phyloP scores from a whole-genome alignment of 2,888 invertebrate species.

The Melanchra persicariae region DNA sequence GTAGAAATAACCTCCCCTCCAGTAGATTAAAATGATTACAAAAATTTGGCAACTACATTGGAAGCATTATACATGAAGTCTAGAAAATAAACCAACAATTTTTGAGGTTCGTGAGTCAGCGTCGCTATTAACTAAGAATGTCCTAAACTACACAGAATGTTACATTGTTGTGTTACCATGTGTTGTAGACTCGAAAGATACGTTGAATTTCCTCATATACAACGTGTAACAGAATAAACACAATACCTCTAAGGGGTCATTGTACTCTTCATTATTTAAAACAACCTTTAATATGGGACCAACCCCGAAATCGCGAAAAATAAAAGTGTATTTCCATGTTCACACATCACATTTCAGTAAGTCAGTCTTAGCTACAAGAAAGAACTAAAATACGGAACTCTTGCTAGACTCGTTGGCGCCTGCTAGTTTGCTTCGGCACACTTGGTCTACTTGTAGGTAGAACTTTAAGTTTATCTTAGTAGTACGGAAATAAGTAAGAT shows the following conservation, averaged over 20 bases:
- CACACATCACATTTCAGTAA: slow-evolving; percentile 13
- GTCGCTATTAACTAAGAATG: background rate
- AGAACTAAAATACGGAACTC: slow-evolving; percentile 18
- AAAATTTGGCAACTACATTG: slow-evolving; percentile 14
- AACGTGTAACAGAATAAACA: too few relatives aligned
- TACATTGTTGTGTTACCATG: too few relatives aligned
- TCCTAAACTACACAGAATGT: background rate
- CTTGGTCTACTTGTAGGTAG: slow-evolving; percentile 2
- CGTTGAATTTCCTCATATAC: background rate
- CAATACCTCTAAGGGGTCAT: too few relatives aligned
- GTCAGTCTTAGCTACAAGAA: slow-evolving; percentile 20
- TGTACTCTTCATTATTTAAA: too few relatives aligned
- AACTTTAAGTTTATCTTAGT: slow-evolving; percentile 17
- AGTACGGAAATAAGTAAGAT: background rate
- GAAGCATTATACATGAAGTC: background rate
- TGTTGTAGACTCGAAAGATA: slow-evolving; percentile 6
- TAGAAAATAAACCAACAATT: background rate
- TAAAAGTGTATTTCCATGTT: slow-evolving; percentile 5
- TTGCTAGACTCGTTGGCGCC: slow-evolving; percentile 38
- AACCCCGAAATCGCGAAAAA: too few relatives aligned
- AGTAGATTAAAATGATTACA: slow-evolving; percentile 1
- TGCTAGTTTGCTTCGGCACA: slow-evolving; percentile 1
- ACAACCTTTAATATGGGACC: too few relatives aligned
- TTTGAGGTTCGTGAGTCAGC: background rate
- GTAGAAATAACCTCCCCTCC: background rate